Evolutionary conservation across 2,113 vertebrate species (phyloP).

Genomic region (Platysteira castanea): DNA sequence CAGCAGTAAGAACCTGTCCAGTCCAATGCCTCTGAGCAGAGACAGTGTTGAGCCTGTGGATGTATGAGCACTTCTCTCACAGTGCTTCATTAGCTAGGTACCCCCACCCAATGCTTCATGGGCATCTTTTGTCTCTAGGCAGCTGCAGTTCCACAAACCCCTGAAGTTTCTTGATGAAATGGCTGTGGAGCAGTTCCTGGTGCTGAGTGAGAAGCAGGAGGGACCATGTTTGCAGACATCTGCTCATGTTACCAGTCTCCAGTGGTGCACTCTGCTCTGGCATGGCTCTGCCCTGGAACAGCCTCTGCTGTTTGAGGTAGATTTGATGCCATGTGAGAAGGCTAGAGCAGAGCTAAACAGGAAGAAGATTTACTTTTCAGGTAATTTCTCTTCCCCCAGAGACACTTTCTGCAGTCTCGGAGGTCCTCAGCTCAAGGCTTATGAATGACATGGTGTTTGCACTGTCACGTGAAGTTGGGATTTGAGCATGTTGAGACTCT

Average conservation of each 20-base stretch:
- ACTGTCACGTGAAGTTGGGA: background rate
- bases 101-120: background rate
- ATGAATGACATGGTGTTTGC: background rate
- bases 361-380: background rate
- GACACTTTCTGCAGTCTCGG: background rate
- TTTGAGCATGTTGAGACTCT: background rate
- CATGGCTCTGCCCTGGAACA: background rate
- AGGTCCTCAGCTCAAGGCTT: background rate
- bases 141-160: background rate
- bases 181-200: background rate
- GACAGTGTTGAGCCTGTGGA: background rate
- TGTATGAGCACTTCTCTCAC: background rate
- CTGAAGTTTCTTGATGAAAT: background rate
- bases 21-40: background rate
- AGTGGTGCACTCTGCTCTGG: background rate
- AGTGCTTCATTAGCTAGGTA: background rate
- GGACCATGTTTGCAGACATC: background rate
- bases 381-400: background rate
- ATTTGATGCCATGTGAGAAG: background rate
- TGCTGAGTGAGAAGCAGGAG: background rate
- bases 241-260: background rate
- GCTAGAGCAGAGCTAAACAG: background rate
- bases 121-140: background rate
- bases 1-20: background rate
- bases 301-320: accelerated